Evolutionary conservation across 2,797 vertebrate species (phyloP).

Genomic region (Tauraco hartlaubi): DNA sequence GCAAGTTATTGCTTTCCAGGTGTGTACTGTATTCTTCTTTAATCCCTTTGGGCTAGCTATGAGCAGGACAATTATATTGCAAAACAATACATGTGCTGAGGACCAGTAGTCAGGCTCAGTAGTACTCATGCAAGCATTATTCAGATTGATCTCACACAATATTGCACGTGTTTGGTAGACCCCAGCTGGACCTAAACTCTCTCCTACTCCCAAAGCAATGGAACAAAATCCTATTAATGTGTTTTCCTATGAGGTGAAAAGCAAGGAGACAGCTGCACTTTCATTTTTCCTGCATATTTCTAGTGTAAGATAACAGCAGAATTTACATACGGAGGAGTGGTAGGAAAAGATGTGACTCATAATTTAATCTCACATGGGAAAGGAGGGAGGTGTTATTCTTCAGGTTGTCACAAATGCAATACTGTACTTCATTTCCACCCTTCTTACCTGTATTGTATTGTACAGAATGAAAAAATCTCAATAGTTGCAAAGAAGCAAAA

Average conservation of each 20-base stretch:
- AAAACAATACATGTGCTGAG: conserved; percentile 7
- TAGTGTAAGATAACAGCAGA: neutral
- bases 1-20: neutral
- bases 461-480: neutral
- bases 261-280: conserved; percentile 7
- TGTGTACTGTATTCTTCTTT: neutral
- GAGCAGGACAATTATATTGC: neutral
- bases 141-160: neutral
- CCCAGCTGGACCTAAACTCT: neutral
- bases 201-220: neutral
- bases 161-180: neutral
- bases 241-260: conserved; percentile 24
- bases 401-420: neutral
- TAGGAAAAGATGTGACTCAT: neutral
- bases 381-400: neutral
- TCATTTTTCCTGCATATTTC: neutral
- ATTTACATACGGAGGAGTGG: neutral
- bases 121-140: neutral
- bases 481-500: neutral
- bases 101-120: neutral
- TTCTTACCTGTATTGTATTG: neutral
- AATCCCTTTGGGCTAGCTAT: neutral
- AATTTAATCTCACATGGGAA: neutral
- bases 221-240: neutral
- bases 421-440: neutral